A percentile compares a stretch with the other conserved stretches of the same genome.
Evolutionary conservation across 2,113 vertebrate genomes (phyloP).

Genomic region (Tylochromis polylepis): DNA sequence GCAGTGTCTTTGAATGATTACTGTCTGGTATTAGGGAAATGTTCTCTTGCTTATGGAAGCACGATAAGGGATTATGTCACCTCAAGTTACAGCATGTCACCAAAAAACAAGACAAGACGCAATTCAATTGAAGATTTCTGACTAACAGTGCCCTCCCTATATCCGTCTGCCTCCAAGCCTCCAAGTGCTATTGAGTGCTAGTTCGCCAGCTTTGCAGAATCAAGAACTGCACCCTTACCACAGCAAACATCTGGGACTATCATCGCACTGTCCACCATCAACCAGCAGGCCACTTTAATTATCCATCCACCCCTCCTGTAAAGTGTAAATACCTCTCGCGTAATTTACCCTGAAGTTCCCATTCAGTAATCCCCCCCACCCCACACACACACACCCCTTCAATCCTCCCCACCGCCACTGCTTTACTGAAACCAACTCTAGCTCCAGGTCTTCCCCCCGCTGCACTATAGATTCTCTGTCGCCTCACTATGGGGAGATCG

Average conservation of each 20-base stretch:
- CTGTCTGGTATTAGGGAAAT: slow-evolving; percentile 56
- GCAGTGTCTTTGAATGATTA: slow-evolving; percentile 49
- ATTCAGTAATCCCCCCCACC: slow-evolving; percentile 49
- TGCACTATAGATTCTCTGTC: slow-evolving; percentile 72
- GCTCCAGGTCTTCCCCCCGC: slow-evolving; percentile 46
- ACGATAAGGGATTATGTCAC: slow-evolving; percentile 52
- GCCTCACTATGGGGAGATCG: slow-evolving; percentile 66
- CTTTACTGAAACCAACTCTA: slow-evolving; percentile 32
- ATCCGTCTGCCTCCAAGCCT: neutral
- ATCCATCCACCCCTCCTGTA: neutral
- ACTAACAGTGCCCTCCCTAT: neutral
- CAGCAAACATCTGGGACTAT: neutral
- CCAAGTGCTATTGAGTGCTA: neutral
- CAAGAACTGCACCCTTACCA: neutral
- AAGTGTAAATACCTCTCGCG: slow-evolving; percentile 54
- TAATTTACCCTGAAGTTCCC: slow-evolving; percentile 51
- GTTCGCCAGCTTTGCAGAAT: neutral
- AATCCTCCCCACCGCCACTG: neutral
- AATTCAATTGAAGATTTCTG: slow-evolving; percentile 18
- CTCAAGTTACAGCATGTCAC: slow-evolving; percentile 39
- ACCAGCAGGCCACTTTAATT: slow-evolving; percentile 16
- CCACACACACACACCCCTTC: neutral
- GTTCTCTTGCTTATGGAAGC: slow-evolving; percentile 39
- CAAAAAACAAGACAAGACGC: slow-evolving; percentile 37
- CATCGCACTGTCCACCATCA: neutral